Conservation (phyloP, 2,113 vertebrate species). For the Bambusicola thoracicus region DNA sequence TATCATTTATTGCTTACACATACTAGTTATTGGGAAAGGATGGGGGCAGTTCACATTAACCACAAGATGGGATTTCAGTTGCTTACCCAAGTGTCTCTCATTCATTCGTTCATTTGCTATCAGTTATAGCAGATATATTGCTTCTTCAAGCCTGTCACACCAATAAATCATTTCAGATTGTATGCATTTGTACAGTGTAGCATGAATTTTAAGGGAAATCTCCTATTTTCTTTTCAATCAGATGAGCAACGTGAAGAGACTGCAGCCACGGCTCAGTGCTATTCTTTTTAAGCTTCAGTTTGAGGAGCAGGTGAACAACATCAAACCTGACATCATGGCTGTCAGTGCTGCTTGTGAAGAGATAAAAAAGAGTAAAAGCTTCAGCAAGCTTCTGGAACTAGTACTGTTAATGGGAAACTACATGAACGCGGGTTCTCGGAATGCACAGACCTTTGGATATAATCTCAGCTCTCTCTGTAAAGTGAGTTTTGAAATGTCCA, state of each 20-base stretch:
- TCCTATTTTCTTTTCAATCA: slow-evolving; percentile 80
- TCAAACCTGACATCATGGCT: slow-evolving; percentile 94
- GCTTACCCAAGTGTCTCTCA: slow-evolving; percentile 59
- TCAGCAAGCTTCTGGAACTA: slow-evolving; percentile 91
- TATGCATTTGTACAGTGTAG: slow-evolving; percentile 67
- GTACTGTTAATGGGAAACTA: slow-evolving; percentile 96
- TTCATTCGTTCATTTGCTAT: slow-evolving; percentile 71
- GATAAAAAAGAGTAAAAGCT: slow-evolving; percentile 91
- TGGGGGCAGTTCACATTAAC: slow-evolving; percentile 51
- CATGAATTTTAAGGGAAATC: slow-evolving; percentile 81
- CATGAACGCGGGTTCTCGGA: slow-evolving; percentile 97
- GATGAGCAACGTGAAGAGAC: slow-evolving; percentile 95
- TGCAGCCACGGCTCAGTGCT: slow-evolving; percentile 91
- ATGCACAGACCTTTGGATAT: slow-evolving; percentile 94
- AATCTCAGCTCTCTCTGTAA: slow-evolving; percentile 97
- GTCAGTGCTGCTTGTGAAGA: slow-evolving; percentile 93
- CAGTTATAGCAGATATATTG: slow-evolving; percentile 77
- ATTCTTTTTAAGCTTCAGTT: slow-evolving; percentile 98
- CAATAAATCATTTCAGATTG: slow-evolving; percentile 77
- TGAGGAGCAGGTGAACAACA: slow-evolving; percentile 95
- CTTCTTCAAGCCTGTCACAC: slow-evolving; percentile 76
- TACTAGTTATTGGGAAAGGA: slow-evolving; percentile 59
- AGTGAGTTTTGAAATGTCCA: slow-evolving; percentile 79
- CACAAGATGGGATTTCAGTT: slow-evolving; percentile 62
- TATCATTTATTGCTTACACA: slow-evolving; percentile 70